phyloP scores from a whole-genome alignment of 2,113 vertebrate genomes.

The Tachycineta bicolor region DNA sequence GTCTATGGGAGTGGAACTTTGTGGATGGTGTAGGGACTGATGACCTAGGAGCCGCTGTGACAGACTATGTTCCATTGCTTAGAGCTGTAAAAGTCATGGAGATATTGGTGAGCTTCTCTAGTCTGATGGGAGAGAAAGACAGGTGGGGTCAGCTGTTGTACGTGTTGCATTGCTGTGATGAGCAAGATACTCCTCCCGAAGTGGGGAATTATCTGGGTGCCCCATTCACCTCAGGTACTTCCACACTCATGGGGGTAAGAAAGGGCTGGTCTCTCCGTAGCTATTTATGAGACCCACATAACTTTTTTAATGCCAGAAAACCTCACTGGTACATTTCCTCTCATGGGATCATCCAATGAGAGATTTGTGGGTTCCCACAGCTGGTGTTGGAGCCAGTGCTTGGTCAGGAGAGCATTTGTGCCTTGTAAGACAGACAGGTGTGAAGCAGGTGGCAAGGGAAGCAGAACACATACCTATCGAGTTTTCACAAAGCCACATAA shows the following conservation, averaged over 20 bases:
- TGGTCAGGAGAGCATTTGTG: rapidly evolving
- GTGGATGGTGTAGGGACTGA: too few relatives aligned
- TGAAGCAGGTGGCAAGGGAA: background rate
- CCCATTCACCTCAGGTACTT: background rate
- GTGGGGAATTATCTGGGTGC: background rate
- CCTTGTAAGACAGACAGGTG: conserved; percentile 13
- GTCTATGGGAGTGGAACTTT: too few relatives aligned
- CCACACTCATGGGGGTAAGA: background rate
- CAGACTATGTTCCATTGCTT: conserved; percentile 6
- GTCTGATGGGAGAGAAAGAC: background rate
- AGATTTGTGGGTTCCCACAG: background rate
- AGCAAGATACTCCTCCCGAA: background rate
- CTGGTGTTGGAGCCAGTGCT: background rate
- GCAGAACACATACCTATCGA: conserved; percentile 30
- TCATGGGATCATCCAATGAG: background rate
- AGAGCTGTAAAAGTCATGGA: background rate
- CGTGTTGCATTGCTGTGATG: background rate
- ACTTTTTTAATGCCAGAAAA: background rate
- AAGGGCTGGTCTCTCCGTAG: background rate
- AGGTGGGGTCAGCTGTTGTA: background rate
- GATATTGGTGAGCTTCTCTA: background rate
- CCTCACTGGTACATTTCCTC: background rate
- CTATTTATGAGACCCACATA: background rate
- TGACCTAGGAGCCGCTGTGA: too few relatives aligned
- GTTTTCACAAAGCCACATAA: conserved; percentile 42